Conservation (phyloP, 2,797 vertebrate genomes). For the Lutjanus campechanus region DNA sequence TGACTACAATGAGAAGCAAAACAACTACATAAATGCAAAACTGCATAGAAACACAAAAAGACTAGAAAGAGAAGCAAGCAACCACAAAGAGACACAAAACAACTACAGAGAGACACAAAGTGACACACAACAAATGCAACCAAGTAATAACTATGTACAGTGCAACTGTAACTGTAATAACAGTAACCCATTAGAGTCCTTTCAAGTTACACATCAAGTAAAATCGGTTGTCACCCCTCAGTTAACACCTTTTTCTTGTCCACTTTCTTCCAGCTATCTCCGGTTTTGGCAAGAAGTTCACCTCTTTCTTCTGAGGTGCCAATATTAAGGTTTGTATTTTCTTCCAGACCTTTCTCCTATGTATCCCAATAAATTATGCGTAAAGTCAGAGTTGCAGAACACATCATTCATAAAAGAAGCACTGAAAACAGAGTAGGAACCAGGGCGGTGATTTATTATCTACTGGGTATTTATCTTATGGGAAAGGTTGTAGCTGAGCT, state of each 20-base stretch:
- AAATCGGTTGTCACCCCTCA: neutral
- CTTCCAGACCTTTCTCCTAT: neutral
- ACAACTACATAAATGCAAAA: no score
- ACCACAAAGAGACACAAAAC: no score
- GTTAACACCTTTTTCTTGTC: slow-evolving; percentile 7
- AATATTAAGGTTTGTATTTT: slow-evolving; percentile 81
- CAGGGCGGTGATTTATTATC: neutral
- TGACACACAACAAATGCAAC: no score
- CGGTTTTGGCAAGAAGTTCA: slow-evolving; percentile 99
- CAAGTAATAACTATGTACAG: no score
- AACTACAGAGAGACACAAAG: no score
- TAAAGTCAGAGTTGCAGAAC: neutral
- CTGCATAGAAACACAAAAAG: no score
- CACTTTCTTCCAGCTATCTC: slow-evolving; percentile 88
- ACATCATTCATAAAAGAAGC: slow-evolving; percentile 6
- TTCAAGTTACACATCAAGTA: no score
- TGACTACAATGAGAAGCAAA: no score
- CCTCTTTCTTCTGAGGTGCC: slow-evolving; percentile 95
- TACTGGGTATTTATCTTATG: neutral
- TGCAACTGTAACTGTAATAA: no score
- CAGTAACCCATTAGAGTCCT: no score
- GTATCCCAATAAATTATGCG: neutral
- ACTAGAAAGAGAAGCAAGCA: no score
- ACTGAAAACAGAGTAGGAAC: neutral
- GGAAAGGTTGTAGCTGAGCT: neutral